These are phyloP conservation scores for Spicauda simplicius DNA, from an alignment of 2,888 invertebrate genomes.

Conservation along the genomic window DNA sequence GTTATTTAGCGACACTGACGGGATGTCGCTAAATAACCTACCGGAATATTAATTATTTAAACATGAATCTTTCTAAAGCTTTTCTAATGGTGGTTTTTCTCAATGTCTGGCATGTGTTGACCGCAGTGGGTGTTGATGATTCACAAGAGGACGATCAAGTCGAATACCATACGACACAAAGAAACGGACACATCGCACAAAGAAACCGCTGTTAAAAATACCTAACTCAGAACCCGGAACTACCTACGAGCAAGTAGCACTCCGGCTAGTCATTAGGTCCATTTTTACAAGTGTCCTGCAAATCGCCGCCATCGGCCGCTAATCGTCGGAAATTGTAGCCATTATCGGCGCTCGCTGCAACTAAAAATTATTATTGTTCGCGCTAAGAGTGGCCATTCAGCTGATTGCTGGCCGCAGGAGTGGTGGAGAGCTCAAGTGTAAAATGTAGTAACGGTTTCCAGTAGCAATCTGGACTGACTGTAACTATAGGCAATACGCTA, in stretches of 20 bases:
- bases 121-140: no score
- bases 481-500: neutral
- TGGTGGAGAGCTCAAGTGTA: slow-evolving; percentile 29
- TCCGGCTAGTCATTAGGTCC: slow-evolving; percentile 61
- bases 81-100: no score
- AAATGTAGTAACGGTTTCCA: slow-evolving; percentile 19
- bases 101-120: no score
- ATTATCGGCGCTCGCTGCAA: slow-evolving; percentile 79
- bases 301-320: slow-evolving; percentile 67
- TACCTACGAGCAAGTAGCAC: slow-evolving; percentile 41
- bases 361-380: slow-evolving; percentile 84
- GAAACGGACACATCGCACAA: no score
- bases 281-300: slow-evolving; percentile 76
- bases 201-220: no score
- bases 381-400: slow-evolving; percentile 81
- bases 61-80: no score
- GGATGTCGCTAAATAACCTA: no score
- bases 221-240: slow-evolving; percentile 27
- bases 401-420: slow-evolving; percentile 58
- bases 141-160: no score
- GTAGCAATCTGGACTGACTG: slow-evolving; percentile 7
- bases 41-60: no score
- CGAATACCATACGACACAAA: no score
- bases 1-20: no score
- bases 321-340: slow-evolving; percentile 83